Percentiles rank a stretch among this genome's conserved stretches.
These are phyloP conservation scores for Odontomachus brunneus DNA, from an alignment of 1,140 invertebrate genomes.

Conservation along the genomic window DNA sequence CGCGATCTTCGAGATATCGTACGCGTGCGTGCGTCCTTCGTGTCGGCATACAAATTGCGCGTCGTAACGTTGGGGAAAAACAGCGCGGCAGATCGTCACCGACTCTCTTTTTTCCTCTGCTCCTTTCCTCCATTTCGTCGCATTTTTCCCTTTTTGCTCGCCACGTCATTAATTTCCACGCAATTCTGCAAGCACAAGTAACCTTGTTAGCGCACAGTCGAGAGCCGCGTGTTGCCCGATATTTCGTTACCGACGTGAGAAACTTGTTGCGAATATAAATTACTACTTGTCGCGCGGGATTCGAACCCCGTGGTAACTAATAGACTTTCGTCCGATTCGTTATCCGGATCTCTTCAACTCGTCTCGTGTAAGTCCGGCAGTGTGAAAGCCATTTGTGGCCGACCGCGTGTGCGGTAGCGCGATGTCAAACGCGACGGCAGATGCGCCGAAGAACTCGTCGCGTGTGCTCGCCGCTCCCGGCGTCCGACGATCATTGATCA, in stretches of 20 bases:
- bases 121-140: background rate
- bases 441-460: background rate
- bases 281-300: constrained; percentile 41
- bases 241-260: constrained; percentile 47
- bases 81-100: background rate
- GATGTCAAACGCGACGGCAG: background rate
- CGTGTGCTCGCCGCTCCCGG: no score
- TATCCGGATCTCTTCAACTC: constrained; percentile 22
- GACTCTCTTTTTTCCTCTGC: background rate
- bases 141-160: background rate
- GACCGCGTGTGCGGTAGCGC: background rate
- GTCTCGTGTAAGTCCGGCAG: background rate
- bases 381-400: background rate
- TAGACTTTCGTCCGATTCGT: constrained; percentile 39
- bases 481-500: no score
- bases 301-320: constrained; percentile 17
- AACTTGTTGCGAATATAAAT: constrained; percentile 55
- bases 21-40: background rate
- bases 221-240: constrained; percentile 54
- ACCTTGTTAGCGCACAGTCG: constrained; percentile 5
- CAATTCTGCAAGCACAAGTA: constrained; percentile 8
- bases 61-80: background rate
- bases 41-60: constrained; percentile 18
- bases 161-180: constrained; percentile 18
- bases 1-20: no score